Base-by-base conservation (phyloP, 2,113 vertebrate species). In the Limnothrissa miodon region DNA sequence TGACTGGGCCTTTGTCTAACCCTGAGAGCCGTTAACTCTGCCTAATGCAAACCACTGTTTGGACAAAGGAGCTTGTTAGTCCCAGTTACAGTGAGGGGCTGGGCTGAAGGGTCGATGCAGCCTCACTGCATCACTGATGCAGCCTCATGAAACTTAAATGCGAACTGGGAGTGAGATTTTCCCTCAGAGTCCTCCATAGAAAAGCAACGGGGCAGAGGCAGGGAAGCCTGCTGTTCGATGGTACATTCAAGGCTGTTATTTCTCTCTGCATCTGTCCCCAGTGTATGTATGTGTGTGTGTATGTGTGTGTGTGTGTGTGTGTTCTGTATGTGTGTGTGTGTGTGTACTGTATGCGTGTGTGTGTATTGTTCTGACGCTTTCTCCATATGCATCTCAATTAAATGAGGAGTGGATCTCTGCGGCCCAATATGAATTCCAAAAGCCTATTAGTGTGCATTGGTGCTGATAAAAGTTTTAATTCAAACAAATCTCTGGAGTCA, bases 371-470 rank as follows among this genome's bases (percentile, higher is more conserved):
- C 29, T 74, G 11, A 29, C 29, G 29, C 33, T 36, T 74, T 74
- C 13, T 33, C 4, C 29, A 15, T 15, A 74, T 17, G 33, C 66
- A 74, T 74, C 13, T 74, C 36, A 36, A 39, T 74, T 15, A 74
- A 39, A 74, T 74, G 66, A 19, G 29, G 66, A 74, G 62, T 13
- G 4, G 29, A 36, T 74, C 25, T 74, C 66, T 36, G 66, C 15
- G 33, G 66, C 19, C 51, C 51, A 56, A 56, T 56, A 56, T 23
- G 15, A 33, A 36, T 33, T 13, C 0, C n/a, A 36, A 33, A 74
- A 74, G 29, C 66, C 66, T 74, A 33, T 74, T 74, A 74, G 66
- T 74, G 66, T 74, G 66, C 66, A 74, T 33, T 74, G 66, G 66
- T 17, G 66, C 25, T 74, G 66, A 74, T 74, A 74, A 74, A 74